Evolutionary conservation across 1,140 invertebrate species (phyloP), one percentile per base, ranked within the genome.

Genomic region (Heliconius nattereri): DNA sequence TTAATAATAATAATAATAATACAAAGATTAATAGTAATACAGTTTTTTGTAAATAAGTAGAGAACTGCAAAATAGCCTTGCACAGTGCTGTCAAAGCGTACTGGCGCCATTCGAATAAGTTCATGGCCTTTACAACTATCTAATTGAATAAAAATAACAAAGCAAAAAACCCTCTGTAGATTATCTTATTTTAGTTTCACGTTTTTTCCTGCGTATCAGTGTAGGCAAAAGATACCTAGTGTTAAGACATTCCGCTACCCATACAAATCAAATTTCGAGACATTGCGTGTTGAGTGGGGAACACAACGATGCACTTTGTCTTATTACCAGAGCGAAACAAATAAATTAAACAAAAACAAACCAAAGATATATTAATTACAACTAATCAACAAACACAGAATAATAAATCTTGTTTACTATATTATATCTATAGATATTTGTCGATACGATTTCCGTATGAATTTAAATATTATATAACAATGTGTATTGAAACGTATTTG

Each of bases 101-200:
- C 49, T 76, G 75, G 37, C 75, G 75, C n/a, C 32, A 13, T 13
- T 26, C n/a, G 57, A n/a, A 26, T 76, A 70, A 76, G 57, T 76
- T 76, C 75, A 76, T 29, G 75, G 75, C n/a, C 75, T 66, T 76
- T 76, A 5, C 1, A 75, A 60, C 29, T 32, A 74, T 37, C 54
- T 60, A 60, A 60, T 60, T 60, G 2, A 60, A 60, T 20, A 19
- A 23, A 60, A 60, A 23, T 23, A 23, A 60, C 7, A 60, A 23
- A 23, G 40, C n/a, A 45, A 23, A 57, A 60, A 60, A 23, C n/a
- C n/a, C 8, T 60, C 23, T 60, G n/a, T 26, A 60, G 6, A 52
- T 7, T 52, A 52, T 52, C 49, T 52, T 3, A 7, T 19, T 52
- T 52, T 52, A 52, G 49, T 0, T 20, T 52, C 16, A 20, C 19